Base-by-base conservation (phyloP, 1,140 invertebrate genomes). In the Ditylenchus dipsaci region DNA sequence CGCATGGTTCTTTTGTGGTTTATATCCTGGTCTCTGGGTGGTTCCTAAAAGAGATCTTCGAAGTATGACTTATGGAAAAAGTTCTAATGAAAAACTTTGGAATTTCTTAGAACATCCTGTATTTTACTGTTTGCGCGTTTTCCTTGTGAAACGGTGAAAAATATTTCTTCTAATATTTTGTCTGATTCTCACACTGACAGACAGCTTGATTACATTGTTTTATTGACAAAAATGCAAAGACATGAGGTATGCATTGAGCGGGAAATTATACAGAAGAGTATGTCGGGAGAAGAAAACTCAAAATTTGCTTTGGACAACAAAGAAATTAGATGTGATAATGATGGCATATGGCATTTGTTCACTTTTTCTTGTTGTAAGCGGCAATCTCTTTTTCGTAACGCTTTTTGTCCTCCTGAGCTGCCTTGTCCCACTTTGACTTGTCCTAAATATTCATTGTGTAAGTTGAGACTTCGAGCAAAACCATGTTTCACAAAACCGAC, bases 381-480 rank as follows among this genome's bases (percentile, higher is more conserved):
- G 78, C 67, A 38, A 74, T 63, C 26, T 78, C 77, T 19, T 3
- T 38, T 59, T 80, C 77, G 62, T 79, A 79, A 29, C 77, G 72
- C 47, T 79, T 80, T 69, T 79, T 79, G 69, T 79, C 77, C 17
- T 78, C 69, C 38, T 69, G 71, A 21, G 77, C 77, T 49, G 72
- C 72, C 60, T 80, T 78, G 63, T 79, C 77, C 77, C 77, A 79
- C 43, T 73, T 30, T 23, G 33, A 69, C 76, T 78, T 75, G 77
- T 95, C 91, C 71, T 53, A 53, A 53, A 53, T 19, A 53, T 3
- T 11, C 3, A 38, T 5, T 38, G 33, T 38, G 33, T 38, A 38
- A 38, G 11, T 5, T 38, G 33, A 11, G 33, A 38, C 33, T 38
- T 38, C 3, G 11, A 38, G 3, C 15, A 17, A 53, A 53, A 53